Percentiles rank a stretch among this genome's conserved stretches.
phyloP scores from a whole-genome alignment of 2,888 invertebrate genomes.

The Cynaeus angustus region DNA sequence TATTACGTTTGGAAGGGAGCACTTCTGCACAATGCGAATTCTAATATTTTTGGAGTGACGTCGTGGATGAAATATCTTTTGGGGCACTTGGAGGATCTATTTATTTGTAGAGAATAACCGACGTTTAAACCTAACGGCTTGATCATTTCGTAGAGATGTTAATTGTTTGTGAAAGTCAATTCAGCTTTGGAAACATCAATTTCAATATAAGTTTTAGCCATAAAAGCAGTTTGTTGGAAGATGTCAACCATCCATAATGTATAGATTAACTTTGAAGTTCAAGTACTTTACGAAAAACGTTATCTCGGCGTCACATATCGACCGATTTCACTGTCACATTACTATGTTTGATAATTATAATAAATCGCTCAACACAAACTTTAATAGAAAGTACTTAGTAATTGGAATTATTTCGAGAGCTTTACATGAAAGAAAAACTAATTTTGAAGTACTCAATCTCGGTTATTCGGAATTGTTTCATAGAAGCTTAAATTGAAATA shows the following conservation, averaged over 20 bases:
- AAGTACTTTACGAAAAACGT: conserved; percentile 2
- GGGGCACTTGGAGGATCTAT: neutral
- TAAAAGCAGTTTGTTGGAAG: conserved; percentile 17
- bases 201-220: conserved; percentile 27
- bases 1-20: too few relatives aligned
- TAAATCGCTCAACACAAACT: neutral
- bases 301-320: conserved; percentile 6
- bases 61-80: conserved; percentile 1
- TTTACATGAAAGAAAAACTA: conserved; percentile 19
- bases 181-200: conserved; percentile 22
- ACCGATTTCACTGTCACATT: too few relatives aligned
- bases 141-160: conserved; percentile 19
- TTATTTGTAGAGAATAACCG: conserved; percentile 7
- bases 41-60: neutral
- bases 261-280: conserved; percentile 9
- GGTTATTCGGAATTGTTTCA: conserved; percentile 32
- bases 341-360: too few relatives aligned
- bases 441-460: conserved; percentile 9
- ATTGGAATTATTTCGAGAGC: conserved; percentile 22
- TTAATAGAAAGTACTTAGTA: conserved; percentile 9
- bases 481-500: conserved; percentile 37
- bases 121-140: neutral
- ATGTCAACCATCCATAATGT: conserved; percentile 23
- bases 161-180: conserved; percentile 27
- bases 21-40: too few relatives aligned